Base-by-base conservation (phyloP, 2,113 vertebrate genomes). In the Dunckerocampus dactyliophorus region DNA sequence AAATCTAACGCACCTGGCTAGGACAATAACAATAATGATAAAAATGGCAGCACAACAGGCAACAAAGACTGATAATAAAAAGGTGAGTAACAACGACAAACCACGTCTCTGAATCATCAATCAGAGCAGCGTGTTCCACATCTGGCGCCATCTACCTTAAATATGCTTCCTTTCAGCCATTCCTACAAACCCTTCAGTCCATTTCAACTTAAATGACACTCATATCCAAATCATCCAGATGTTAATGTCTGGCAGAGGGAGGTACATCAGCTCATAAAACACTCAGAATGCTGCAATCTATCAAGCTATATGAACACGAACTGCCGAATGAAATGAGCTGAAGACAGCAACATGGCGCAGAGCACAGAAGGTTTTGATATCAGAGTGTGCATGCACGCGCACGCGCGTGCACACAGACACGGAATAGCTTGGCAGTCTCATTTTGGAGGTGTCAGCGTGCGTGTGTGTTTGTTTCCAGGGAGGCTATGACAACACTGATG, bases 401-500 rank as follows among this genome's bases (percentile, higher is more conserved):
- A 42, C 5, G 21, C 24, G 12, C 14, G n/a, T 24, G 28, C 50
- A 69, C n/a, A 31, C 19, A 51, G 47, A 34, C 20, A 59, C 65
- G 54, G 47, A 54, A 52, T 4, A 12, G 19, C 47, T 82, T 76
- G 45, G 53, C 50, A 74, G 76, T 82, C 79, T 50, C 47, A 63
- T 69, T 59, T 16, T 15, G 59, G 46, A 22, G 62, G 45, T 46
- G 42, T 45, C 49, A 52, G 53, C 63, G 50, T 63, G 60, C 5
- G 24, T 59, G 57, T 56, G 61, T 24, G 64, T 65, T 52, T 56
- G 52, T 19, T 56, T 42, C 34, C 7, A 42, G 31, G 39, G 48
- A 61, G 62, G 21, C 21, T 64, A 67, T 59, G 69, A 70, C 75
- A 68, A 67, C 48, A 1, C 61, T 51, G 75, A 76, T 63, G 79